Conservation (phyloP, 2,888 invertebrate genomes). For the Drosophila falleni region DNA sequence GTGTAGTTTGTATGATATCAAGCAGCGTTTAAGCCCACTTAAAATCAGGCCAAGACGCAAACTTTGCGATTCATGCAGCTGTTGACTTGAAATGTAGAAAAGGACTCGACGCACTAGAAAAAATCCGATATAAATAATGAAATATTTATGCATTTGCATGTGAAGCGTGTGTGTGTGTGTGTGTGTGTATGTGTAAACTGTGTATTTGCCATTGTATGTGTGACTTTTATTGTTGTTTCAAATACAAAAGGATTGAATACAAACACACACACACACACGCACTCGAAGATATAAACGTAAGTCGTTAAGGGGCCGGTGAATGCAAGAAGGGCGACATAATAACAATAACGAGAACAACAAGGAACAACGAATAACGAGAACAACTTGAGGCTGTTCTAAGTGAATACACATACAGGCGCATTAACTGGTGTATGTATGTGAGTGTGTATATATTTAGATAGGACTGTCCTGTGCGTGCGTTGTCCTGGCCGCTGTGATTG, state of each 20-base stretch:
- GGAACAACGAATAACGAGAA: conserved; percentile 42
- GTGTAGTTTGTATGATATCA: conserved; percentile 12
- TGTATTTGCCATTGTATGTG: conserved; percentile 32
- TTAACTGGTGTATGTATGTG: not conserved
- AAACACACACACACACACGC: conserved; percentile 34
- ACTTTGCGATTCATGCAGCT: conserved; percentile 49
- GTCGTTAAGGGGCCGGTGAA: conserved; percentile 30
- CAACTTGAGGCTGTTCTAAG: conserved; percentile 67
- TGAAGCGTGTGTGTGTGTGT: conserved; percentile 9
- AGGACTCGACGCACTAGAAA: conserved; percentile 42
- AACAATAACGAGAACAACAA: conserved; percentile 69
- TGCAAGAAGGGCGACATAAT: conserved; percentile 56
- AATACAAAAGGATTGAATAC: conserved; percentile 73
- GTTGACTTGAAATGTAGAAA: conserved; percentile 53
- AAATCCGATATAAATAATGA: conserved; percentile 77
- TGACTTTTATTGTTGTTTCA: conserved; percentile 61
- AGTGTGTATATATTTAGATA: conserved; percentile 49
- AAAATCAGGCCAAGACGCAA: conserved; percentile 57
- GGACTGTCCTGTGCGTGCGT: conserved; percentile 22
- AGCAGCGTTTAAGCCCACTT: conserved; percentile 32
- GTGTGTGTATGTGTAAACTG: conserved; percentile 18
- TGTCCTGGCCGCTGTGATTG: conserved; percentile 55
- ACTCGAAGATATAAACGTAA: conserved; percentile 18
- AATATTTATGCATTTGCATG: conserved; percentile 65
- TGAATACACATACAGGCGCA: conserved; percentile 33